phyloP scores from a whole-genome alignment of 2,113 vertebrate genomes.

The Varanus komodoensis region DNA sequence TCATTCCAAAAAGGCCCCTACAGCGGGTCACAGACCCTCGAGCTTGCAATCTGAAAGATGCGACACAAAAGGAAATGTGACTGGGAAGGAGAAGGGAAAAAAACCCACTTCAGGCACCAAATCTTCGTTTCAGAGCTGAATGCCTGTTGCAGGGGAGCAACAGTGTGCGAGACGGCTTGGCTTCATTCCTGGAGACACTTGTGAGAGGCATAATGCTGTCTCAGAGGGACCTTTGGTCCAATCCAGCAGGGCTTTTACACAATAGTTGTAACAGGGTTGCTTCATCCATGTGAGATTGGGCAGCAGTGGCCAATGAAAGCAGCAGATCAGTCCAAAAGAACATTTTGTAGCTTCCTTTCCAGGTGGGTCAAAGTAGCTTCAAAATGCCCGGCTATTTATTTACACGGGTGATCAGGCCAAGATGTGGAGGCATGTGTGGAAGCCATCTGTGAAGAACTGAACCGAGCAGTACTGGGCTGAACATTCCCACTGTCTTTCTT shows the following conservation, averaged over 20 bases:
- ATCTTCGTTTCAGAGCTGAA: neutral
- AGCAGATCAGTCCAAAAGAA: neutral
- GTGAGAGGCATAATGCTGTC: neutral
- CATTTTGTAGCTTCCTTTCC: neutral
- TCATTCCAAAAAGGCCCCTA: too few species aligned
- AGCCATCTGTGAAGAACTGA: neutral
- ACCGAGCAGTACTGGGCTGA: neutral
- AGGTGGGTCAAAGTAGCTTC: neutral
- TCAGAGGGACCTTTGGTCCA: neutral
- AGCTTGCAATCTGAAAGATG: too few species aligned
- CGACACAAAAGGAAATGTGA: too few species aligned
- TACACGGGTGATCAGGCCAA: neutral
- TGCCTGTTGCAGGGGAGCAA: neutral
- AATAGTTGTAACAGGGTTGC: neutral
- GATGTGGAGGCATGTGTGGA: neutral
- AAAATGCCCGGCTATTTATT: neutral
- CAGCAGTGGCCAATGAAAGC: neutral
- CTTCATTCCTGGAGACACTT: neutral
- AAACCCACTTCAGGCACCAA: too few species aligned
- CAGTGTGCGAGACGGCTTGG: neutral
- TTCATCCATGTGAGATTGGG: neutral
- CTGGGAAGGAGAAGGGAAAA: too few species aligned
- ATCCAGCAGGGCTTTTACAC: too few species aligned
- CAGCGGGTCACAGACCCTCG: too few species aligned
- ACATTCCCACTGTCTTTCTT: neutral